Evolutionary conservation across 2,797 vertebrate species (phyloP).

Genomic region (Catamblyrhynchus diadema): DNA sequence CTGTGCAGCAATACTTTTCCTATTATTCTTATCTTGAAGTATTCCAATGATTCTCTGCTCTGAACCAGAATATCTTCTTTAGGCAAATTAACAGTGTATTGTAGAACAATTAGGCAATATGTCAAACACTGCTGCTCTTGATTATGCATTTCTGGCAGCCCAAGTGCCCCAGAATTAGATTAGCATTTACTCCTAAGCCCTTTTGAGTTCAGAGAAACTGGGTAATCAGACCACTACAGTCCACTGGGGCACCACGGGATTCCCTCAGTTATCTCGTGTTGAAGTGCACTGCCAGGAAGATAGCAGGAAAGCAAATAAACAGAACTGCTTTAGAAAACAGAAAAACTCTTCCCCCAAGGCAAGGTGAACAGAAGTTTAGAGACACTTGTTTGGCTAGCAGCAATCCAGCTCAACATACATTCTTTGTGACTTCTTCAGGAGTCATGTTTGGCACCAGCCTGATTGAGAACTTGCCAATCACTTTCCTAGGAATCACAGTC

Average conservation of each 20-base stretch:
- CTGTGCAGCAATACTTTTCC: not conserved
- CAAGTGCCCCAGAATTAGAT: not conserved
- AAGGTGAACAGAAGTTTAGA: not conserved
- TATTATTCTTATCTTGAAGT: not conserved
- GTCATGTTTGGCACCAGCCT: constrained; percentile 94
- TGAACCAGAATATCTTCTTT: not conserved
- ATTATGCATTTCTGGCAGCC: not conserved
- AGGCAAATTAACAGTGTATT: not conserved
- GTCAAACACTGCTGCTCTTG: not conserved
- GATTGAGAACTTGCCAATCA: constrained; percentile 96
- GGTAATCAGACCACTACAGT: not conserved
- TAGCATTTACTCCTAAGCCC: not conserved
- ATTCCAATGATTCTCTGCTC: not conserved
- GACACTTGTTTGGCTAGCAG: not conserved
- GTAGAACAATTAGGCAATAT: not conserved
- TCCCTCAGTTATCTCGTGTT: fast-evolving
- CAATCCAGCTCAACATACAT: constrained; percentile 72
- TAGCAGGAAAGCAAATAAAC: not conserved
- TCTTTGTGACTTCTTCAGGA: constrained; percentile 85
- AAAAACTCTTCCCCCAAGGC: not conserved
- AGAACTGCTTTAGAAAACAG: not conserved
- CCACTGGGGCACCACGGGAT: not conserved
- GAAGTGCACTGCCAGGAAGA: not conserved
- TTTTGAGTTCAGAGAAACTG: not conserved
- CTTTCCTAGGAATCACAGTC: constrained; percentile 94